Percentiles rank a stretch among this genome's conserved stretches.
Conservation (phyloP, 2,888 invertebrate species). For the Lasioglossum leucozonium region DNA sequence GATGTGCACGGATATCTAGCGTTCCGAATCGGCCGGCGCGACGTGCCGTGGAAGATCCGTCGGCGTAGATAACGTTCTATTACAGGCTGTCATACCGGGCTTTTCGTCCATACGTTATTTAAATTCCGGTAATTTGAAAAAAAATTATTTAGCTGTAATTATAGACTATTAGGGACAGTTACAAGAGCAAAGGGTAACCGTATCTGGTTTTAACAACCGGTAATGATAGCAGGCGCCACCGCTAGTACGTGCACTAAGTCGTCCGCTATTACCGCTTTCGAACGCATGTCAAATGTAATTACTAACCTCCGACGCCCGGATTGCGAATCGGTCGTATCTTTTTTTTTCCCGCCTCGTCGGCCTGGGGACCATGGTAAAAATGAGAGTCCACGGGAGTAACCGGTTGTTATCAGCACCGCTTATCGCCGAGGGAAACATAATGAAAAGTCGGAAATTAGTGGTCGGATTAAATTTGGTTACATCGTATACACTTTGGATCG, state of each 20-base stretch:
- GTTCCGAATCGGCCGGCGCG: not conserved
- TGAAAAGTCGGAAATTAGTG: constrained; percentile 42
- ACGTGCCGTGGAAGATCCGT: not conserved
- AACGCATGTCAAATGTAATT: constrained; percentile 27
- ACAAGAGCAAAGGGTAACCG: constrained; percentile 4
- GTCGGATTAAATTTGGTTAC: constrained; percentile 46
- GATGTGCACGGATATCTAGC: not conserved
- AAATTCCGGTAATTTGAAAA: constrained; percentile 2
- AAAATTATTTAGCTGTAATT: constrained; percentile 4
- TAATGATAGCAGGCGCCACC: constrained; percentile 33
- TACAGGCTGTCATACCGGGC: not conserved
- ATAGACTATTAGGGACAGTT: not conserved
- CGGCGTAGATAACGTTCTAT: not conserved
- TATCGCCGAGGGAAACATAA: constrained; percentile 11
- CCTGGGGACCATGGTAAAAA: not conserved
- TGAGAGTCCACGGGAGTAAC: not conserved
- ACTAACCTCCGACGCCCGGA: not conserved
- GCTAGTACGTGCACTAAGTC: constrained; percentile 1
- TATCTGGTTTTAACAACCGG: constrained; percentile 25
- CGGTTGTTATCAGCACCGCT: not conserved
- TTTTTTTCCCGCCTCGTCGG: not conserved
- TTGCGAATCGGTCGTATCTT: constrained; percentile 12
- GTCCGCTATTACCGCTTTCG: constrained; percentile 1
- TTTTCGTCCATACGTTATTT: not conserved
- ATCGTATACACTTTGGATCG: constrained; percentile 31